Conservation (phyloP, 2,797 vertebrate genomes). For the Tauraco hartlaubi region DNA sequence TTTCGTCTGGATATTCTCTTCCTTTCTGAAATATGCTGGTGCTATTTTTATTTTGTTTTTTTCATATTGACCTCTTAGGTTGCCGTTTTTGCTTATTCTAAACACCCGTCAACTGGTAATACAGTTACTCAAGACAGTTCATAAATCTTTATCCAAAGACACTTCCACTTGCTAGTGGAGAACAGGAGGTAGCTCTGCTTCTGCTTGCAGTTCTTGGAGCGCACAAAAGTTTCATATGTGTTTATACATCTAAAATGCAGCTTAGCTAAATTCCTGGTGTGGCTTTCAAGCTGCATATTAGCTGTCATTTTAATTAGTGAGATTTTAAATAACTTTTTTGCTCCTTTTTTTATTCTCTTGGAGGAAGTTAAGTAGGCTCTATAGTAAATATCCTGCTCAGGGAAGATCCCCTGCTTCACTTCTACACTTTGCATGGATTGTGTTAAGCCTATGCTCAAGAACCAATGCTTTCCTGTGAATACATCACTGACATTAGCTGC, state of each 20-base stretch:
- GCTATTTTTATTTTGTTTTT: neutral
- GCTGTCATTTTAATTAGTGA: neutral
- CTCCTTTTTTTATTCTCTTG: neutral
- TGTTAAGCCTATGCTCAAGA: conserved; percentile 44
- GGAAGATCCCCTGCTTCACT: neutral
- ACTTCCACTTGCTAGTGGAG: neutral
- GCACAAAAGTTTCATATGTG: neutral
- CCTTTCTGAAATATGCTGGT: neutral
- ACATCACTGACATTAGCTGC: conserved; percentile 57
- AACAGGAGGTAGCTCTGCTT: neutral
- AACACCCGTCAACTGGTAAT: neutral
- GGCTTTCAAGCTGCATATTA: neutral
- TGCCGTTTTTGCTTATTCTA: conserved; percentile 6
- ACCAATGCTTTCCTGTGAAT: conserved; percentile 47
- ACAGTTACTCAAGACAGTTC: neutral
- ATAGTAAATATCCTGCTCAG: neutral
- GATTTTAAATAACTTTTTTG: neutral
- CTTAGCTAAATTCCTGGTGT: neutral
- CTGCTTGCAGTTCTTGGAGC: neutral
- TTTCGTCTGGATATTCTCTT: neutral
- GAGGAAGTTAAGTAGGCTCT: neutral
- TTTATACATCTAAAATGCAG: neutral
- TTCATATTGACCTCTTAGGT: neutral
- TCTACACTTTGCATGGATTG: neutral
- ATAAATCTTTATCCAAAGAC: neutral